Conservation (phyloP, 2,797 vertebrate genomes). For the Picus viridis region DNA sequence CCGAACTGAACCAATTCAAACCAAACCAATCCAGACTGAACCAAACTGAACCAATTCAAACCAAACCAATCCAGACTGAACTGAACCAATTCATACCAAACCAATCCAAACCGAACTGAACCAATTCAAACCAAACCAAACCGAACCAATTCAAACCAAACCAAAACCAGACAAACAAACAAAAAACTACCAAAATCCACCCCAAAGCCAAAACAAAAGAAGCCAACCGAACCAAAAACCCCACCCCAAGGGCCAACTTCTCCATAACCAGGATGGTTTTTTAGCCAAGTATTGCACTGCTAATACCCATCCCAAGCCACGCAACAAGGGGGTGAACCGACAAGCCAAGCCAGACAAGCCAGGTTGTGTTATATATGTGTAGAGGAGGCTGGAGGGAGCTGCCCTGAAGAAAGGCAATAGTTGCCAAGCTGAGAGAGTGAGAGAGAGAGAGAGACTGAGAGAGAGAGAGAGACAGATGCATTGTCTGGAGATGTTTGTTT, state of each 20-base stretch:
- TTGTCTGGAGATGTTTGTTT: conserved; percentile 86
- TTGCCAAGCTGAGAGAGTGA: conserved; percentile 84
- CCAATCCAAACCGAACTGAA: no score
- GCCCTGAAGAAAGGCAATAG: conserved; percentile 86
- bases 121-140: no score
- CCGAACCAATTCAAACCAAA: no score
- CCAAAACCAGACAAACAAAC: no score
- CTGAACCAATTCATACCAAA: no score
- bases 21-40: no score
- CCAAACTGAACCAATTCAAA: no score
- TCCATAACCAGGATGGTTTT: background rate
- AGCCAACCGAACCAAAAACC: background rate
- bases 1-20: no score
- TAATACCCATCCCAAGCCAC: conserved; percentile 73
- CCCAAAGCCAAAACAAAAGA: no score
- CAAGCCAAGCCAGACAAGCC: conserved; percentile 74
- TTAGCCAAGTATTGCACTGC: conserved; percentile 81
- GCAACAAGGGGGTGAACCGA: conserved; percentile 41
- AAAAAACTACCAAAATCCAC: no score
- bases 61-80: no score
- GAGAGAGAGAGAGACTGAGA: conserved; percentile 81
- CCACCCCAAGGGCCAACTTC: background rate
- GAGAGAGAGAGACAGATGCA: conserved; percentile 80
- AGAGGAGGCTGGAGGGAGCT: conserved; percentile 82
- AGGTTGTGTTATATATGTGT: conserved; percentile 77